A percentile compares a stretch with the other conserved stretches of the same genome.
phyloP scores from a whole-genome alignment of 2,113 vertebrate species.

The Sphyrna mokarran region DNA sequence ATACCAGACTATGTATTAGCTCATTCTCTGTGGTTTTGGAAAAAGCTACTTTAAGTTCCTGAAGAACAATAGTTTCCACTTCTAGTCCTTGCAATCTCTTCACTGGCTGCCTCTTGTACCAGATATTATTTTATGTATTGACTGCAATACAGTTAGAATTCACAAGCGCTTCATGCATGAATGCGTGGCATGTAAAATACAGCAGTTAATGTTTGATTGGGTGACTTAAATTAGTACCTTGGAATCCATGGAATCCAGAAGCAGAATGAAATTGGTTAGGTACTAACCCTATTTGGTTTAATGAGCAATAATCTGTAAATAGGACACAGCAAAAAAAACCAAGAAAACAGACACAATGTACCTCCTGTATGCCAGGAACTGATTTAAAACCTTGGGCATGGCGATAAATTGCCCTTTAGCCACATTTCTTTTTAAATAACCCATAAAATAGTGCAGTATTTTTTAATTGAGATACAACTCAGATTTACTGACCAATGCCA shows the following conservation, averaged over 20 bases:
- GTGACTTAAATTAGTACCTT: constrained; percentile 2
- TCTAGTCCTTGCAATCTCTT: not conserved
- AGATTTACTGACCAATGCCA: not conserved
- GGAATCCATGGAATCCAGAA: not conserved
- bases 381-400: not conserved
- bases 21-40: not conserved
- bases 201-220: not conserved
- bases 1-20: not conserved
- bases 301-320: not conserved
- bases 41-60: not conserved
- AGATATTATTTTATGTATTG: not conserved
- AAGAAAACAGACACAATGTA: not conserved
- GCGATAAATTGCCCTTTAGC: not conserved
- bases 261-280: not conserved
- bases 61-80: not conserved
- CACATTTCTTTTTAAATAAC: not conserved
- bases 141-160: not conserved
- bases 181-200: not conserved
- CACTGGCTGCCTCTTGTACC: not conserved
- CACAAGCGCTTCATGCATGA: not conserved
- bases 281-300: not conserved
- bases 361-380: not conserved
- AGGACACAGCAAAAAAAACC: not conserved
- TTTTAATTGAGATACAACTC: not conserved
- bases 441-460: not conserved